Evolutionary conservation across 2,888 invertebrate genomes (phyloP), one percentile per base, ranked within the genome.

Genomic region (Drosophila eohydei): DNA sequence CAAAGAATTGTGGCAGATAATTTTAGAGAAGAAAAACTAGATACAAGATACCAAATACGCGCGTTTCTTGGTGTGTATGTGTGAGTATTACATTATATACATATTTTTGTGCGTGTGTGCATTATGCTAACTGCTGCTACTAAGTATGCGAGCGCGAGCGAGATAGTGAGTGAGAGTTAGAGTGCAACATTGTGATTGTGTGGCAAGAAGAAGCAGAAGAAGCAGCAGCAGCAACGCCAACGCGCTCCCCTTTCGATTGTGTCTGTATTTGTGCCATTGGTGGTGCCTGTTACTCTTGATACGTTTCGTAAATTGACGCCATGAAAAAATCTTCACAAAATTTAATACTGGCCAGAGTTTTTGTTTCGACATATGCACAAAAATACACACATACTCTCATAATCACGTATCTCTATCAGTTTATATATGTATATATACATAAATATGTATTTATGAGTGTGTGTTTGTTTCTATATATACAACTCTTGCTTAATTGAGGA

Each of bases 101-200:
- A 51, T 34, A 58, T 44, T 32, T 64, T 56, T 68, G 46, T 68
- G 67, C 44, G 68, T 66, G 61, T 80, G 72, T 86, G 87, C 86
- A 81, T 81, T 81, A 85, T 74, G 85, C 80, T 82, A 81, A 76
- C 76, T 66, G 76, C 79, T 76, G 56, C 62, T 51, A 74, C 81
- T 77, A 65, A 83, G 71, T 60, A 77, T 70, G 74, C 65, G 69
- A 76, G 74, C 61, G 82, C 46, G 59, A 68, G 78, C 66, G 77
- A 66, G 72, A 78, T 69, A 75, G 80, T 80, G 64, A 62, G 72
- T 80, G 66, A 79, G 78, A 81, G 81, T 79, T 72, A 68, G 72
- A 79, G 78, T 78, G 78, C 78, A 78, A 78, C 80, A 78, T 78
- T 69, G 79, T 79, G 76, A 70, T 76, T 79, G 80, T 79, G 79